These are phyloP conservation scores for Morpho helenor DNA, from an alignment of 2,888 invertebrate species.

Conservation along the genomic window DNA sequence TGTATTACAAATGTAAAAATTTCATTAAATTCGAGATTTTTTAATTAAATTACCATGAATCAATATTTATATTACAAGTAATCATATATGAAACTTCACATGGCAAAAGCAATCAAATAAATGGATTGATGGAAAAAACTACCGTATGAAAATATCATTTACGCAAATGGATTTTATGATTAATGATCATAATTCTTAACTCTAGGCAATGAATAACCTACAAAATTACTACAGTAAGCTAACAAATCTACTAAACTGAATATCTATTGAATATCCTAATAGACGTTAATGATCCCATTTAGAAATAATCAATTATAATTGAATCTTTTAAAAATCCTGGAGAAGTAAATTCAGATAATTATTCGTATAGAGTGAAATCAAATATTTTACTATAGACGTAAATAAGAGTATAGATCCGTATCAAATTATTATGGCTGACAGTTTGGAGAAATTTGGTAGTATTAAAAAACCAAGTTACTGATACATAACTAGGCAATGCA, in stretches of 20 bases:
- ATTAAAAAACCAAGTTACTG: too few relatives aligned
- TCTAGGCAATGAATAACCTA: constrained; percentile 1
- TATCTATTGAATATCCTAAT: neutral
- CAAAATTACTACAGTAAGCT: neutral
- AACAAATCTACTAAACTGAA: constrained; percentile 3
- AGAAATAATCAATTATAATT: too few relatives aligned
- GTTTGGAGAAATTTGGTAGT: too few relatives aligned
- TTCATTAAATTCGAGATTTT: neutral
- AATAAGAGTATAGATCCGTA: too few relatives aligned
- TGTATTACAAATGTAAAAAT: too few relatives aligned
- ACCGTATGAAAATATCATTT: constrained; percentile 11
- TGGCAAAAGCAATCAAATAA: constrained; percentile 4
- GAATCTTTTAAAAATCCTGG: too few relatives aligned
- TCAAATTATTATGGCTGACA: too few relatives aligned
- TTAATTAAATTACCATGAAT: neutral
- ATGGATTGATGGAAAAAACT: constrained; percentile 9
- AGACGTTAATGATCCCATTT: neutral
- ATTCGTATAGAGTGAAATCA: too few relatives aligned
- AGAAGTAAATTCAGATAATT: too few relatives aligned
- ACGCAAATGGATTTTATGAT: constrained; percentile 14
- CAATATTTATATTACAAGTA: constrained; percentile 5
- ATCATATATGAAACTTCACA: constrained; percentile 8
- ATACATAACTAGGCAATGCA: too few relatives aligned
- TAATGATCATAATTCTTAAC: constrained; percentile 5
- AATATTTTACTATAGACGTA: too few relatives aligned